Base-by-base conservation (phyloP, 2,888 invertebrate genomes). In the Axea sp. region DNA sequence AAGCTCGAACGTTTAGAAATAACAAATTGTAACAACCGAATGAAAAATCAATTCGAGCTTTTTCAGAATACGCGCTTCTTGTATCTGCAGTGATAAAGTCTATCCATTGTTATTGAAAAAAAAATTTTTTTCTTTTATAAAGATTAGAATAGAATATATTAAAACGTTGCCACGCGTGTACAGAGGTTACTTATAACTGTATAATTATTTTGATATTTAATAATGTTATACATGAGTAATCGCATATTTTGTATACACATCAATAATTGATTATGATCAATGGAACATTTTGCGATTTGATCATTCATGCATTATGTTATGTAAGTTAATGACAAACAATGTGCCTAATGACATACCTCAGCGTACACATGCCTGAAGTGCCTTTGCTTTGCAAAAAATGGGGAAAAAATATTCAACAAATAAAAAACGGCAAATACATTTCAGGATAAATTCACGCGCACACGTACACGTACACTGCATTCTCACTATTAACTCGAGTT, bases 271-370 rank as follows among this genome's bases (percentile, higher is more conserved):
- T 65, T 47, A 65, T 33, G 19, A 62, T 67, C 49, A 51, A 43
- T 33, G 41, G 45, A 53, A 64, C 49, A 28, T 53, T 64, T 39
- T 37, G 64, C 47, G 62, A 75, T 53, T 55, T 31, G 39, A 64
- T 43, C 60, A 51, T 49, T 41, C 31, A 62, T 8, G 41, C 51
- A 47, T 72, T 64, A 64, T 9, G 43, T 60, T 65, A 68, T 64
- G 65, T 76, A 65, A 65, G 19, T 41, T 62, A 60, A 69, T 53
- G 68, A 74, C 62, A 71, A 76, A 77, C 68, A 51, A 80, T 73
- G 79, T 83, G 82, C 82, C 85, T 83, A 84, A 84, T 82, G 82
- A 85, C 79, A 84, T 86, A 85, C 85, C 85, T 86, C 85, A 84
- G 76, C 77, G 78, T 78, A 84, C 79, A 72, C 53, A 28, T 24